A percentile compares a stretch with the other conserved stretches of the same genome.
Evolutionary conservation across 2,113 vertebrate genomes (phyloP).

Genomic region (Nasalis larvatus): DNA sequence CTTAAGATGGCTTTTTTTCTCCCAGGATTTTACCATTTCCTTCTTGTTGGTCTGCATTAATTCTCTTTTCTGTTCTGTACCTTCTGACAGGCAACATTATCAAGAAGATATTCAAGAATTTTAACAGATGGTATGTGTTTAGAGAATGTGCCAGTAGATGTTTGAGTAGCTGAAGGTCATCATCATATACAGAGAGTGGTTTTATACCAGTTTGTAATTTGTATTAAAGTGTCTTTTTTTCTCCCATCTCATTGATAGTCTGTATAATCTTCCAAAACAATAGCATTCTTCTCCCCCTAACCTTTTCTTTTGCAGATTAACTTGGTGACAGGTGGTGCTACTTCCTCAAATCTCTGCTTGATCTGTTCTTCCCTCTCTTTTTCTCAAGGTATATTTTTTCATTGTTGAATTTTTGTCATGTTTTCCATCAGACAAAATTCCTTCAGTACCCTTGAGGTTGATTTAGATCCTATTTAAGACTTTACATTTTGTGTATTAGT

Average conservation of each 20-base stretch:
- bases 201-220: neutral
- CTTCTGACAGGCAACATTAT: neutral
- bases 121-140: neutral
- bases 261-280: neutral
- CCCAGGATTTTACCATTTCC: neutral
- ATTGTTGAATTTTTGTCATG: neutral
- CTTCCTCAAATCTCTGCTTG: neutral
- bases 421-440: neutral
- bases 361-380: neutral
- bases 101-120: neutral
- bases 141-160: neutral
- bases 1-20: neutral
- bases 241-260: neutral
- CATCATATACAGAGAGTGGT: neutral
- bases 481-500: neutral
- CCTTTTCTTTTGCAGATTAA: neutral
- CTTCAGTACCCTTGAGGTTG: neutral
- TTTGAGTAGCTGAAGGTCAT: neutral
- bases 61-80: neutral
- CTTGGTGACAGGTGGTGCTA: neutral
- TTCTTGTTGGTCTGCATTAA: neutral
- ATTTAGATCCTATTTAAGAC: constrained; percentile 7
- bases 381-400: neutral
- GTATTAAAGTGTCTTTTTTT: neutral
- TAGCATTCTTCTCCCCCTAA: neutral